A percentile compares a stretch with the other conserved stretches of the same genome.
phyloP scores from a whole-genome alignment of 1,140 invertebrate species.

The Hormaphis cornu region DNA sequence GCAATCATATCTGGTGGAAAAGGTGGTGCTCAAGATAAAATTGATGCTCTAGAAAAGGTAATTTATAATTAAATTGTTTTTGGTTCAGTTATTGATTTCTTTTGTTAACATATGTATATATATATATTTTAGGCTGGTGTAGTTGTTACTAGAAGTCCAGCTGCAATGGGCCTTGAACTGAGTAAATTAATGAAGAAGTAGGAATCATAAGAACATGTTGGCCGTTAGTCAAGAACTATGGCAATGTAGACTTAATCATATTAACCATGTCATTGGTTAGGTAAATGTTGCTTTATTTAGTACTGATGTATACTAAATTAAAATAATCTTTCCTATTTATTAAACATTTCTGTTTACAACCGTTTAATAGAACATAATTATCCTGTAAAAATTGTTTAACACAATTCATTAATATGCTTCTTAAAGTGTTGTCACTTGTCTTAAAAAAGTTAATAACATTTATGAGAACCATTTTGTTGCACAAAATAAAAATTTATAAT shows the following conservation, averaged over 20 bases:
- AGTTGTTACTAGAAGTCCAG: conserved; percentile 88
- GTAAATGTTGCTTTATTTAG: background rate
- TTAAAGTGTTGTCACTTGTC: background rate
- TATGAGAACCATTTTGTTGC: too few species aligned
- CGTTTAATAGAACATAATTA: background rate
- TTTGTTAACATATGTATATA: conserved; percentile 17
- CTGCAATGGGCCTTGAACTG: conserved; percentile 87
- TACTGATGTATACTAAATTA: background rate
- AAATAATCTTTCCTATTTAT: background rate
- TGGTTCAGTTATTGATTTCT: background rate
- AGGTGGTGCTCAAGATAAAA: conserved; percentile 96
- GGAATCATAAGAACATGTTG: background rate
- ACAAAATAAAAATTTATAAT: background rate
- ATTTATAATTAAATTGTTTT: conserved; percentile 35
- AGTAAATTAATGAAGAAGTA: conserved; percentile 49
- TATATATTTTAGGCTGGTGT: conserved; percentile 63
- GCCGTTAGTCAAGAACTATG: conserved; percentile 2
- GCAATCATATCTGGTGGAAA: conserved; percentile 98
- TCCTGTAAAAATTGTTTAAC: background rate
- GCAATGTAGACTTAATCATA: background rate
- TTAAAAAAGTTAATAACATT: background rate
- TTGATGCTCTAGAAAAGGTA: conserved; percentile 84
- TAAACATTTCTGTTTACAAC: background rate
- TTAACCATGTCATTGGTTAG: background rate
- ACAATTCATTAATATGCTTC: background rate